A percentile compares a stretch with the other conserved stretches of the same genome.
Conservation (phyloP, 2,888 invertebrate species). For the Pomacea canaliculata region DNA sequence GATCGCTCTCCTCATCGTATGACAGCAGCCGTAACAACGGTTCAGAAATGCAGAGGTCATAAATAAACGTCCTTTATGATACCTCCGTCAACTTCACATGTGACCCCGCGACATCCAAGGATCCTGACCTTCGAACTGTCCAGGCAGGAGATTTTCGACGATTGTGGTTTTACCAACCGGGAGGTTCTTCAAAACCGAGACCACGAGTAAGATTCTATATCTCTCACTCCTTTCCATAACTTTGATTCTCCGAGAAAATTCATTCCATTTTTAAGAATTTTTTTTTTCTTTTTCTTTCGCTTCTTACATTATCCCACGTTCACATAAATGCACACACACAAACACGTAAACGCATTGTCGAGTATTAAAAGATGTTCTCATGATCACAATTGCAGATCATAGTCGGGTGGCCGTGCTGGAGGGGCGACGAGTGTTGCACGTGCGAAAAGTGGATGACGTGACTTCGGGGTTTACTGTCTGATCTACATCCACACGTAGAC, state of each 20-base stretch:
- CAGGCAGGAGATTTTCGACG: neutral
- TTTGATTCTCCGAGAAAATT: too few species aligned
- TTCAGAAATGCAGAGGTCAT: neutral
- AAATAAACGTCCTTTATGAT: slow-evolving; percentile 26
- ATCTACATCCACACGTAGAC: slow-evolving; percentile 3
- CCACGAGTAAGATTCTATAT: neutral
- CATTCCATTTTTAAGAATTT: too few species aligned
- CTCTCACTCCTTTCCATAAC: neutral
- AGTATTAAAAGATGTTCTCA: too few species aligned
- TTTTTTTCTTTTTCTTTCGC: neutral
- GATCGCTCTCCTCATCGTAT: too few species aligned
- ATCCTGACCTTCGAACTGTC: neutral
- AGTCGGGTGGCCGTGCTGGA: slow-evolving; percentile 15
- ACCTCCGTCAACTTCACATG: slow-evolving; percentile 28
- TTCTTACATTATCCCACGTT: neutral
- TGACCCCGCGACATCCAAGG: neutral
- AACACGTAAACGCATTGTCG: too few species aligned
- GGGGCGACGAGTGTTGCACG: slow-evolving; percentile 20
- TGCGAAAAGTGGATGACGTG: slow-evolving; percentile 46
- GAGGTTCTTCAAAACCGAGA: slow-evolving; percentile 10
- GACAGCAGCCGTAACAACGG: neutral
- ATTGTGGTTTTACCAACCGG: slow-evolving; percentile 27
- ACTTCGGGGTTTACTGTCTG: slow-evolving; percentile 52
- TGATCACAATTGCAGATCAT: neutral
- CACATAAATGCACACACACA: too few species aligned